Percentiles rank a stretch among this genome's conserved stretches.
phyloP scores from a whole-genome alignment of 2,797 vertebrate species.

The Melanotaenia pygmaea region DNA sequence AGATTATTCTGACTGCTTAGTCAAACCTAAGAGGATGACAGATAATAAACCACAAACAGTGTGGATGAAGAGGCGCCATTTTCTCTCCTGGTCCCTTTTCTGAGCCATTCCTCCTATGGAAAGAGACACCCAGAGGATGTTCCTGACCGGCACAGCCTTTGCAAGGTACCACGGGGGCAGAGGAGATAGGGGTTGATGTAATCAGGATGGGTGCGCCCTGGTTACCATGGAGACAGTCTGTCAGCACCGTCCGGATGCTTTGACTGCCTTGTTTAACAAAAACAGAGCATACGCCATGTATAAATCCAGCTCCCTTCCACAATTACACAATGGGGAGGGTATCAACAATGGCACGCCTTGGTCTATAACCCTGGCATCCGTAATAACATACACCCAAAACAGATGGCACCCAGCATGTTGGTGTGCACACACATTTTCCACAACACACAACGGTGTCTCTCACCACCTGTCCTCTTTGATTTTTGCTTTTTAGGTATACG shows the following conservation, averaged over 20 bases:
- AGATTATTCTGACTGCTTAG: constrained; percentile 13
- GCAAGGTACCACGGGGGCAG: constrained; percentile 70
- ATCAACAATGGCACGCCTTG: constrained; percentile 62
- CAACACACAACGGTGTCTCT: constrained; percentile 39
- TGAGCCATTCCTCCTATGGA: constrained; percentile 29
- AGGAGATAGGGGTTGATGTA: constrained; percentile 73
- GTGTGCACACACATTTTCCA: constrained; percentile 29
- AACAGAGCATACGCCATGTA: constrained; percentile 51
- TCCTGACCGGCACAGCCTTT: constrained; percentile 50
- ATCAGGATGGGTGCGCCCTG: constrained; percentile 79
- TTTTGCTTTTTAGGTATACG: constrained; percentile 1
- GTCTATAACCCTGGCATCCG: constrained; percentile 37
- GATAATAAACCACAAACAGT: constrained; percentile 26
- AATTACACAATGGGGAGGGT: constrained; percentile 42
- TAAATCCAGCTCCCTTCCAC: constrained; percentile 44
- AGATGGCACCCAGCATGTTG: constrained; percentile 47
- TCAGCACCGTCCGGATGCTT: constrained; percentile 62
- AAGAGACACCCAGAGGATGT: constrained; percentile 55
- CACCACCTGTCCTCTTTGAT: constrained; percentile 6
- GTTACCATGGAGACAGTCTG: constrained; percentile 79
- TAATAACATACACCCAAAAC: constrained; percentile 54
- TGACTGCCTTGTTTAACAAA: constrained; percentile 55
- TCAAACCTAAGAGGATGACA: constrained; percentile 20
- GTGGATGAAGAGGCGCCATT: constrained; percentile 59
- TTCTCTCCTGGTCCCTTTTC: constrained; percentile 45